Percentiles rank a stretch among this genome's conserved stretches.
Conservation (phyloP, 2,888 invertebrate species). For the Asteroscopus sphinx region DNA sequence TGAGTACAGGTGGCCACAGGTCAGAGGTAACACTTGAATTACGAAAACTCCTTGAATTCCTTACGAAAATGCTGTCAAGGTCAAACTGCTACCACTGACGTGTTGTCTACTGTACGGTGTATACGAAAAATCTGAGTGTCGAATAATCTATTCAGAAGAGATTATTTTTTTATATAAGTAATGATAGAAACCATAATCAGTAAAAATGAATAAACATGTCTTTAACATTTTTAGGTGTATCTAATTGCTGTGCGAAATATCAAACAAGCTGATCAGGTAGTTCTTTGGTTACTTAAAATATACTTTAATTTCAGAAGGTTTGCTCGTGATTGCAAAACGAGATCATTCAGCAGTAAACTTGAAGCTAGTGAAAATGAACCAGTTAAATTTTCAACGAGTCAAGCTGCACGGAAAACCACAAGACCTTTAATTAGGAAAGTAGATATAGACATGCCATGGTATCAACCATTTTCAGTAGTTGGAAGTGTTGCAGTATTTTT, state of each 20-base stretch:
- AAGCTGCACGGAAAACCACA: slow-evolving; percentile 67
- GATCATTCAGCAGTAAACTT: slow-evolving; percentile 70
- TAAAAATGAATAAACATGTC: slow-evolving; percentile 63
- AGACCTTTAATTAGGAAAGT: slow-evolving; percentile 66
- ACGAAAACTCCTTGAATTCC: too few species aligned
- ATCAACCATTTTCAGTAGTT: slow-evolving; percentile 92
- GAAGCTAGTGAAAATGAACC: slow-evolving; percentile 79
- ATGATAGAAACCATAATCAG: slow-evolving; percentile 10
- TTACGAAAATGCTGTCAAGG: too few species aligned
- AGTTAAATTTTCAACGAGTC: slow-evolving; percentile 82
- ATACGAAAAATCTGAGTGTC: too few species aligned
- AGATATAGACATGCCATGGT: slow-evolving; percentile 89
- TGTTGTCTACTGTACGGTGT: too few species aligned
- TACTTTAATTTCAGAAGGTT: slow-evolving; percentile 67
- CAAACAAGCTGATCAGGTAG: background rate
- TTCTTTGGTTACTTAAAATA: background rate
- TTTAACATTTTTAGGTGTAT: slow-evolving; percentile 58
- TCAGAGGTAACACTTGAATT: too few species aligned
- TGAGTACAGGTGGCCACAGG: too few species aligned
- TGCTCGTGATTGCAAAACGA: slow-evolving; percentile 55
- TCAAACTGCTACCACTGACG: too few species aligned
- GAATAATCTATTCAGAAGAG: background rate
- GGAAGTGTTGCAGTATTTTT: slow-evolving; percentile 92
- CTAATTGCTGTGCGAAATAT: background rate
- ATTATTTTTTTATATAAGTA: slow-evolving; percentile 5